These are phyloP conservation scores for human (Homo sapiens) DNA, from an alignment of 2,113 vertebrate species.

Conservation along the genomic window DNA sequence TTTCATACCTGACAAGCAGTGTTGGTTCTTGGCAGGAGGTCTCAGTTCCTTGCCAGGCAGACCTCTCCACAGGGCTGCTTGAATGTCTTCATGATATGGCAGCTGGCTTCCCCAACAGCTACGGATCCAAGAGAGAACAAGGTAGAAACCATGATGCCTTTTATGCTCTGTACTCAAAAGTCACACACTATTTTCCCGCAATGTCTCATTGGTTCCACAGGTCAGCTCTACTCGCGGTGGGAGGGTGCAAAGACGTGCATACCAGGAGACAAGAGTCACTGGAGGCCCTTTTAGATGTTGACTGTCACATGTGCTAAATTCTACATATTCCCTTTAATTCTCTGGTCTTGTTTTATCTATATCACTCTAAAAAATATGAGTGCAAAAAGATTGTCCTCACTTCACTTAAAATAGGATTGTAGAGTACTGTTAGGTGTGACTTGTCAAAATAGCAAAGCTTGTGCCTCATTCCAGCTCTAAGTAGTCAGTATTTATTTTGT, in stretches of 20 bases:
- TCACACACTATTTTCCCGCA: background rate
- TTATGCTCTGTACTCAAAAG: background rate
- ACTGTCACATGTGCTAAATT: background rate
- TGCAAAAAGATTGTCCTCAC: background rate
- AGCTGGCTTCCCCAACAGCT: background rate
- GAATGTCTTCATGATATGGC: background rate
- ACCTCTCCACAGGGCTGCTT: background rate
- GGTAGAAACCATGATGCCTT: background rate
- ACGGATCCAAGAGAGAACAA: background rate
- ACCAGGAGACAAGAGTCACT: background rate
- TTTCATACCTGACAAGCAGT: background rate
- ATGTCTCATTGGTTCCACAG: background rate
- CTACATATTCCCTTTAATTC: background rate
- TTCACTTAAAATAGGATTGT: background rate
- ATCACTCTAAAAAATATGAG: background rate
- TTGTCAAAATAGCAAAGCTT: background rate
- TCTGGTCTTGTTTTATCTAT: background rate
- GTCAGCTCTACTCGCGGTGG: background rate
- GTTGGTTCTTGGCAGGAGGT: background rate
- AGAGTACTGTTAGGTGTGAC: background rate
- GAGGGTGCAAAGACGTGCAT: background rate
- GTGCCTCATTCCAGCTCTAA: background rate
- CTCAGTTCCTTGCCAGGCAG: background rate
- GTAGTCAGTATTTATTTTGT: background rate
- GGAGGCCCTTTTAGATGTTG: background rate